phyloP scores from a whole-genome alignment of 2,888 invertebrate genomes.

The Oscheius myriophilus region DNA sequence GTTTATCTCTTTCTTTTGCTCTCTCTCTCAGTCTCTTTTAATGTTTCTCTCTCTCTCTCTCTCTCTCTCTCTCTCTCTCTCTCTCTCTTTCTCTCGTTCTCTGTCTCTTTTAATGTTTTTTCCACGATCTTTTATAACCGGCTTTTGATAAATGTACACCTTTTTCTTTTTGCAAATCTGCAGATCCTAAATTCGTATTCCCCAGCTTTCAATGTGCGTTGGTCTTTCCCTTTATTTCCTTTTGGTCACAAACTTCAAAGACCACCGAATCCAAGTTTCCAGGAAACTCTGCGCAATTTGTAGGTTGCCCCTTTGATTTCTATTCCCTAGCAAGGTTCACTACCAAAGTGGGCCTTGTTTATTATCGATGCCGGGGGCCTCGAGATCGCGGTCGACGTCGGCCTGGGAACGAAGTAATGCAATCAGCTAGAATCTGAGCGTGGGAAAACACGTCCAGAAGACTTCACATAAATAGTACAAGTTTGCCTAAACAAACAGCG shows the following conservation, averaged over 20 bases:
- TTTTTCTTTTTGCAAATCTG: no score
- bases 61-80: neutral
- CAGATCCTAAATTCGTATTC: no score
- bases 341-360: no score
- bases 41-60: no score
- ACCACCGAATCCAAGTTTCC: neutral
- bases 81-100: neutral
- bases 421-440: conserved; percentile 16
- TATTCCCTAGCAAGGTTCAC: no score
- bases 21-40: neutral
- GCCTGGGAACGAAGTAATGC: conserved; percentile 10
- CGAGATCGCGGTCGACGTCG: neutral
- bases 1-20: neutral
- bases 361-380: neutral
- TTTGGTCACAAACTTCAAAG: neutral
- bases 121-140: no score
- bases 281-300: no score
- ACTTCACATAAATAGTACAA: no score
- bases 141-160: no score
- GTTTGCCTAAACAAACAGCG: no score
- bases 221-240: neutral
- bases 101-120: neutral
- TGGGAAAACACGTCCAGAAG: conserved; percentile 5
- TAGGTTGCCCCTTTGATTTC: no score
- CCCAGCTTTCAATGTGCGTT: no score